A percentile compares a stretch with the other conserved stretches of the same genome.
Evolutionary conservation across 2,888 invertebrate species (phyloP).

Genomic region (Lithophane semibrunnea): DNA sequence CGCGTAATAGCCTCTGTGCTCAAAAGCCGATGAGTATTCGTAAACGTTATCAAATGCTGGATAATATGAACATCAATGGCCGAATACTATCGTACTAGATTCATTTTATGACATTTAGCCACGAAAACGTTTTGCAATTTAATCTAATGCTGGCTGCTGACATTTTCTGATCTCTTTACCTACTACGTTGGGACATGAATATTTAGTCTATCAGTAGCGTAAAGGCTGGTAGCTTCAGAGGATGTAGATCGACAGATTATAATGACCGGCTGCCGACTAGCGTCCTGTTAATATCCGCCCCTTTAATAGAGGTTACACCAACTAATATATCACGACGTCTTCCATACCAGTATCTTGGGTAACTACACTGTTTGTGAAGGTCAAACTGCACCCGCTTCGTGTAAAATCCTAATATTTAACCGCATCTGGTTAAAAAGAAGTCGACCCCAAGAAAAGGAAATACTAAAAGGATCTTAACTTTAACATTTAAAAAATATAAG

Average conservation of each 20-base stretch:
- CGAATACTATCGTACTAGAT: slow-evolving; percentile 21
- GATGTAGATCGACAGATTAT: slow-evolving; percentile 65
- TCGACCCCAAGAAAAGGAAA: slow-evolving; percentile 5
- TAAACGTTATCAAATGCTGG: slow-evolving; percentile 35
- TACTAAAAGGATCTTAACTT: slow-evolving; percentile 9
- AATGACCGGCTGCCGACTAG: slow-evolving; percentile 57
- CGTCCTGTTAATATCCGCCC: slow-evolving; percentile 65
- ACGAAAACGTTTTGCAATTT: slow-evolving; percentile 46
- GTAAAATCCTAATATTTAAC: slow-evolving; percentile 14
- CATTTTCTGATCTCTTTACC: slow-evolving; percentile 39
- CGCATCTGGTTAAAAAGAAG: slow-evolving; percentile 22
- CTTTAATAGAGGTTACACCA: slow-evolving; percentile 61
- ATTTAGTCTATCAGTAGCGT: slow-evolving; percentile 30
- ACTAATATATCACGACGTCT: slow-evolving; percentile 48
- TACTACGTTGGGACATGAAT: slow-evolving; percentile 12
- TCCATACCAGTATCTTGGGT: slow-evolving; percentile 29
- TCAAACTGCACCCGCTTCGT: slow-evolving; percentile 22
- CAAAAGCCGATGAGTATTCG: slow-evolving; percentile 22
- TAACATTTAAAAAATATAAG: slow-evolving; percentile 9
- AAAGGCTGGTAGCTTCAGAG: slow-evolving; percentile 53
- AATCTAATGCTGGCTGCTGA: slow-evolving; percentile 38
- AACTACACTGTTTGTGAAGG: slow-evolving; percentile 38
- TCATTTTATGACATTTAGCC: slow-evolving; percentile 46
- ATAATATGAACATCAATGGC: slow-evolving; percentile 18
- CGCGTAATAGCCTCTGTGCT: slow-evolving; percentile 22